These are phyloP conservation scores for Diorhabda carinulata DNA, from an alignment of 1,140 invertebrate genomes.

Conservation along the genomic window DNA sequence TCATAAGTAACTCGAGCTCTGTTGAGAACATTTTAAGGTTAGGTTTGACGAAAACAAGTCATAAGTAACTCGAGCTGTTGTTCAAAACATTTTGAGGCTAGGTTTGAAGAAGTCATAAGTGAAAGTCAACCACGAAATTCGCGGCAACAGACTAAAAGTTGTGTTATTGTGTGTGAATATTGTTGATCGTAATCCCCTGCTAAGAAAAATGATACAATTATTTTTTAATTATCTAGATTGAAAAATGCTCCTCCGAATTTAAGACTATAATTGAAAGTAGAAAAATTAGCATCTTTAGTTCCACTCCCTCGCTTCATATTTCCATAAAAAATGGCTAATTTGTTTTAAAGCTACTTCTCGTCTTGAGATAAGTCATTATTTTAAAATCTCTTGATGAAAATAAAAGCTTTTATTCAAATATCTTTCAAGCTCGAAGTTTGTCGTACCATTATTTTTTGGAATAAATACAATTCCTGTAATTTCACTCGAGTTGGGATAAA, in stretches of 20 bases:
- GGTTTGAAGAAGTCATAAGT: too few species aligned
- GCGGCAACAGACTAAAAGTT: too few species aligned
- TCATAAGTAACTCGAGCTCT: too few species aligned
- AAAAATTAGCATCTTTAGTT: conserved; percentile 22
- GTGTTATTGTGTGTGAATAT: not conserved
- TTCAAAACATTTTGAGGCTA: too few species aligned
- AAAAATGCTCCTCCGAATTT: conserved; percentile 15
- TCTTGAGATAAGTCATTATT: conserved; percentile 20
- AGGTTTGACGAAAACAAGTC: too few species aligned
- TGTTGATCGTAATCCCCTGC: not conserved
- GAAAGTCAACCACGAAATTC: too few species aligned
- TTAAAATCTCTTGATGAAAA: conserved; percentile 12
- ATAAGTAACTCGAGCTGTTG: too few species aligned
- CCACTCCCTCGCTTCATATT: conserved; percentile 18
- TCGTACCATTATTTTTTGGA: not conserved
- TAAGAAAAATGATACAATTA: conserved; percentile 18
- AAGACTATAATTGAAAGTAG: conserved; percentile 14
- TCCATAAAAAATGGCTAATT: conserved; percentile 22
- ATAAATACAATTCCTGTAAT: not conserved
- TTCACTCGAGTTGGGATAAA: not conserved
- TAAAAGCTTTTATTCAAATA: conserved; percentile 7
- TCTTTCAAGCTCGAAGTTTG: not conserved
- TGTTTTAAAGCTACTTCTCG: conserved; percentile 15
- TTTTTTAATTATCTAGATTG: conserved; percentile 19
- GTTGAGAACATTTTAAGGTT: too few species aligned